Base-by-base conservation (phyloP, 2,888 invertebrate species). In the Cephus pygmeus region DNA sequence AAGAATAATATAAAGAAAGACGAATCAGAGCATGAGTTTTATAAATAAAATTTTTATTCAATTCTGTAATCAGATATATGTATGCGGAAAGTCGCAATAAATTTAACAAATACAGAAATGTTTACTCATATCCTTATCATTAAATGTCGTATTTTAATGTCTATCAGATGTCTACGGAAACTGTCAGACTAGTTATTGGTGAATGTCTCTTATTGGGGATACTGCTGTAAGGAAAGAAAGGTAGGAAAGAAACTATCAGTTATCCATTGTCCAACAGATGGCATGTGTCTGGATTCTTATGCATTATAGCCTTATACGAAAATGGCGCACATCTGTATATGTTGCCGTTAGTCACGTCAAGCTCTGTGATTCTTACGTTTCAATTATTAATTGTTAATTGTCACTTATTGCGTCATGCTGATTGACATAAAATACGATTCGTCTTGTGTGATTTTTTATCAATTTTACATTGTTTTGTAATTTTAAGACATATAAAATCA, bases 1-100 rank as follows among this genome's bases (percentile, higher is more conserved):
- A 99, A 99, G 91, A 99, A 99, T 91, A 99, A 99, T 90, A 98
- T 98, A 90, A 99, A 99, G 93, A 99, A 99, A 91, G 99, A 99
- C 92, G 99, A 98, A 92, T 97, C 98, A 87, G 99, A 99, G 93
- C 99, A 99, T 89, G 99, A 99, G 92, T 99, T 99, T 93, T 99
- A 99, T 92, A 99, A 99, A 94, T 99, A 98, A 94, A 88, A 78
- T 56, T 34, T 78, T 15, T 36, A 79, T 33, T 76, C 30, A 73
- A 73, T 76, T 15, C 9, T 56, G 56, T 56, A 56, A 56, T 56
- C 23, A 23, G 23, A 56, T 56, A 56, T 56, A 56, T 56, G 56
- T 56, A 23, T 56, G 23, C 56, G 23, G 23, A 56, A 56, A 23
- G 23, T 33, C 69, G 35, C 23, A 76, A 33, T 73, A 75, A 36